Base-by-base conservation (phyloP, 2,888 invertebrate genomes). In the Brachylomia viminalis region DNA sequence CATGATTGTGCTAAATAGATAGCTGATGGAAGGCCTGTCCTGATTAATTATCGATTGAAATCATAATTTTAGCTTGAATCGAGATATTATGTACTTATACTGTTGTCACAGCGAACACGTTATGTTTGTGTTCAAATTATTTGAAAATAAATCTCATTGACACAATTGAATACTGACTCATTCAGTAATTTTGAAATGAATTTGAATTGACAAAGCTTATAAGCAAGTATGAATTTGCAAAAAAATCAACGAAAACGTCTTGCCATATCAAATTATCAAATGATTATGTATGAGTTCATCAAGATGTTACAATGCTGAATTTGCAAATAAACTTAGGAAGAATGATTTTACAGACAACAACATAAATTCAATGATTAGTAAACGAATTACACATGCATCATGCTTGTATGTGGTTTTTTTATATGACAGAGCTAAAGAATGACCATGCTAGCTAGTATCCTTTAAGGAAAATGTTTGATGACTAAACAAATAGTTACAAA, bases 391-490 rank as follows among this genome's bases (percentile, higher is more conserved):
- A n/a, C 1, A 52, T 56, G n/a, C 42, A 75, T 81, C 23, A 49
- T 56, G 56, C 33, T 27, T 61, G 30, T 42, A 47, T 3, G 49
- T 61, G 17, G 4, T 68, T 66, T 64, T 64, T 72, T 47, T 33
- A 47, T 64, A 49, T 66, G 65, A 27, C 42, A 45, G 5, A 54
- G 56, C 33, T 58, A 49, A 42, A 30, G 38, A 58, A 76, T 56
- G 49, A 67, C 15, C 20, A 58, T 13, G 69, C 20, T 45, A 33
- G 52, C 15, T 23, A 27, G 58, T 77, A 77, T 64, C 8, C 20
- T 42, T 0, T 27, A 56, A 59, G 49, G 42, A 62, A 66, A 79
- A 58, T 52, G 30, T 49, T 54, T 59, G 52, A 73, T 83, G 67
- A 73, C 33, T 49, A 42, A 65, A 71, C 56, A 47, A 69, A 73